Percentiles rank a stretch among this genome's conserved stretches.
Conservation (phyloP, 2,113 vertebrate genomes). For the Mesoclemmys tuberculata region DNA sequence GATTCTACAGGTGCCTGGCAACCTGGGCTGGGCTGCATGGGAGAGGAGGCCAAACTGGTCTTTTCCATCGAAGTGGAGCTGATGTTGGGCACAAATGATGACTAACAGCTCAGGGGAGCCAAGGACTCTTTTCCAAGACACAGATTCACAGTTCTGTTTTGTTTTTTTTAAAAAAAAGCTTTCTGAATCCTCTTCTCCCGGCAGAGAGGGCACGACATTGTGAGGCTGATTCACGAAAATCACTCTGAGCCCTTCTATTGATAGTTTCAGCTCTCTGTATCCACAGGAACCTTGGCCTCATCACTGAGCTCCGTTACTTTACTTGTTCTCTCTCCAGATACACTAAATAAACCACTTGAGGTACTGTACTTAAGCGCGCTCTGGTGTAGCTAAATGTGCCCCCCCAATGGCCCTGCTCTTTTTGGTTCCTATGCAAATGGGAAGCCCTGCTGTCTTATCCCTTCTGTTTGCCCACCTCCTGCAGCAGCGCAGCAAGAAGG, state of each 20-base stretch:
- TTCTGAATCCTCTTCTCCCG: constrained; percentile 18
- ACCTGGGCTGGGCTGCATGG: too few species aligned
- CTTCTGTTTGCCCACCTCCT: not conserved
- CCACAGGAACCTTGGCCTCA: not conserved
- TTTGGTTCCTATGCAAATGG: not conserved
- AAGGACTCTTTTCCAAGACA: not conserved
- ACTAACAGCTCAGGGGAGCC: not conserved
- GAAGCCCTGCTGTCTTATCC: rapidly evolving
- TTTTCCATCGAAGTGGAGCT: not conserved
- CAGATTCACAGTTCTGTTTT: not conserved
- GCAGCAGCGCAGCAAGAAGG: rapidly evolving
- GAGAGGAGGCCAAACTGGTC: too few species aligned
- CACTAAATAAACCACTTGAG: not conserved
- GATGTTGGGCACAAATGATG: rapidly evolving
- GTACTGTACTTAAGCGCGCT: not conserved
- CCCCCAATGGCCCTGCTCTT: not conserved
- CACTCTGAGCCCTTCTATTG: constrained; percentile 19
- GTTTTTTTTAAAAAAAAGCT: not conserved
- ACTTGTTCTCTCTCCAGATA: constrained; percentile 31
- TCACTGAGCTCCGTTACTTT: constrained; percentile 35
- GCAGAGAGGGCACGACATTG: constrained; percentile 6
- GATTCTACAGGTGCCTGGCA: not conserved
- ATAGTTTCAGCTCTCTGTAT: constrained; percentile 13
- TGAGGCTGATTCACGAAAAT: constrained; percentile 29
- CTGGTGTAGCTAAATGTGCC: not conserved